Base-by-base conservation (phyloP, 2,113 vertebrate species). In the Trematomus loennbergii region DNA sequence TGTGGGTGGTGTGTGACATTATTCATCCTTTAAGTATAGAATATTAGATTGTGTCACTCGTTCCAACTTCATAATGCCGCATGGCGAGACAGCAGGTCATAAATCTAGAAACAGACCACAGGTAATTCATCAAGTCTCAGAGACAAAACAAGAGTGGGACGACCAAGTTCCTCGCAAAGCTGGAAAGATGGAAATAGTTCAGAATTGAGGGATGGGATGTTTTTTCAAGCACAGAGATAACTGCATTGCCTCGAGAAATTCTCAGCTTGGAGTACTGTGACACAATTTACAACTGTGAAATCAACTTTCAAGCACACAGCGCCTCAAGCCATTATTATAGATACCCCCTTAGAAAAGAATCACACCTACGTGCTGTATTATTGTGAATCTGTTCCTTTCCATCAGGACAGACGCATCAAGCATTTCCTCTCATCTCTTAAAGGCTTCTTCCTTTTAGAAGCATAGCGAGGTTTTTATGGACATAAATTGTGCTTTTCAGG, bases 41-140 rank as follows among this genome's bases (percentile, higher is more conserved):
- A 94, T 92, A 94, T 95, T 94, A 92, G 91, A 94, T 92, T 91
- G 89, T 82, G 81, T 82, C 82, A 52, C 87, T 92, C 83, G 67
- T 91, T 85, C 74, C 68, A 78, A 85, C 80, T 91, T 92, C 88
- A 80, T 92, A 92, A 87, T 72, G 79, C 73, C 22, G 58, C 73
- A 71, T 49, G 2, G 48, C 55, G 55, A 89, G 86, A 83, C 78
- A 69, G 79, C 48, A 45, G 71, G 76, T 81, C 75, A 91, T 91
- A 82, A 92, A 93, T 93, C 89, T 89, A 22, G 9, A 83, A 73
- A 78, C 40, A 70, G 73, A 75, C 25, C 53, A 22, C 36, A 54
- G 48, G 91, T 78, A 82, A 93, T 90, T 89, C 71, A 92, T 90
- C 72, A 86, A 45, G 6, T 81, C 73, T 75, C 61, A 22, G 60